A percentile compares a stretch with the other conserved stretches of the same genome.
Conservation (phyloP, 2,888 invertebrate species). For the Pterostichus madidus region DNA sequence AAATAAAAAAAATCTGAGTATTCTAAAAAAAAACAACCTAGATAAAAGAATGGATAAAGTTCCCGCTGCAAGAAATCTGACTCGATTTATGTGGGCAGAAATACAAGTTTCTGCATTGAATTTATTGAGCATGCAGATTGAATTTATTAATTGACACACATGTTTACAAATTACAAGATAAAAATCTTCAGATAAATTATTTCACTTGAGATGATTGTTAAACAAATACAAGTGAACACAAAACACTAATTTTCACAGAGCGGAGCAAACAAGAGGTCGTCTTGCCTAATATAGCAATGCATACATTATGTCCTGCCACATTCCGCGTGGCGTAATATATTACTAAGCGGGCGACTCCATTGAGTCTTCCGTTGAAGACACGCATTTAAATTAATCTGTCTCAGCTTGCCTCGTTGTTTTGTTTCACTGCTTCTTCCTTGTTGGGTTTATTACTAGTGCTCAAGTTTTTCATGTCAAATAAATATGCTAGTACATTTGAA, state of each 20-base stretch:
- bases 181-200: background rate
- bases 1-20: too few relatives aligned
- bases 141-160: constrained; percentile 3
- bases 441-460: background rate
- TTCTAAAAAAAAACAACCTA: too few relatives aligned
- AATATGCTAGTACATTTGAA: too few relatives aligned
- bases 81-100: background rate
- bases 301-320: constrained; percentile 3
- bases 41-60: background rate
- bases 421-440: background rate
- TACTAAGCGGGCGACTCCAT: background rate
- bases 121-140: constrained; percentile 1
- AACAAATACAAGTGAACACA: background rate
- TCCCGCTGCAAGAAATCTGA: background rate
- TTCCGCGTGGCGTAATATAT: background rate
- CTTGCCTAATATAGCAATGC: constrained; percentile 11
- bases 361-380: background rate
- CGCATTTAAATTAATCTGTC: constrained; percentile 4
- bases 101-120: background rate
- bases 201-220: background rate
- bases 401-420: background rate
- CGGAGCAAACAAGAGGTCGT: constrained; percentile 1
- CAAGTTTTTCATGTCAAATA: too few relatives aligned
- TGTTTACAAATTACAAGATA: constrained; percentile 9
- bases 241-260: constrained; percentile 10